A percentile compares a stretch with the other conserved stretches of the same genome.
phyloP scores from a whole-genome alignment of 2,113 vertebrate genomes.

The Sylvia atricapilla region DNA sequence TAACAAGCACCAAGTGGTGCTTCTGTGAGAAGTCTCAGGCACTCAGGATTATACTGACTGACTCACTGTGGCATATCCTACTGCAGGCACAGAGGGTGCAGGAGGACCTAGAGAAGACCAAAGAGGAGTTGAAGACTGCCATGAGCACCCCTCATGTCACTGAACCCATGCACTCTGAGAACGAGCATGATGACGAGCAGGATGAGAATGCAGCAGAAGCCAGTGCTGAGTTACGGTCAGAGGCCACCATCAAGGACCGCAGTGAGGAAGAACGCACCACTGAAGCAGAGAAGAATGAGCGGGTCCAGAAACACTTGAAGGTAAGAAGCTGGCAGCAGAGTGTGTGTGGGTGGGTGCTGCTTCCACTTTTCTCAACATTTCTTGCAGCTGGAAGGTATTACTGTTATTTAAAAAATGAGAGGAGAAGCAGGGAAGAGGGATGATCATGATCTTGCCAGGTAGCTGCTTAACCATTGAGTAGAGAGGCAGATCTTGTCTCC shows the following conservation, averaged over 20 bases:
- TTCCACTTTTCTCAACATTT: neutral
- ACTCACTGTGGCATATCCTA: neutral
- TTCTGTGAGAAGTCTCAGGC: neutral
- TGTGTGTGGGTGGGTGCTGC: neutral
- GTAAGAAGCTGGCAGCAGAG: constrained; percentile 59
- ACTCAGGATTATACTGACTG: fast-evolving
- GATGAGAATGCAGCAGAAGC: constrained; percentile 94
- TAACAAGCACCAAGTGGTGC: neutral
- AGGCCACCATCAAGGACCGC: constrained; percentile 89
- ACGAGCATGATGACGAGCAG: constrained; percentile 90
- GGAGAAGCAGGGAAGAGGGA: neutral
- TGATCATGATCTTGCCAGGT: neutral
- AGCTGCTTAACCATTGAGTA: neutral
- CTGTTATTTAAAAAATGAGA: neutral
- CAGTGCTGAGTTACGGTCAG: constrained; percentile 87
- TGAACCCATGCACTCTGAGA: constrained; percentile 88
- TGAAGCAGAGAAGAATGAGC: constrained; percentile 95
- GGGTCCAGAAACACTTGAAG: constrained; percentile 94
- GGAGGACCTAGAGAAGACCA: constrained; percentile 95
- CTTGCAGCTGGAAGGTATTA: neutral
- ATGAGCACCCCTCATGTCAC: constrained; percentile 83
- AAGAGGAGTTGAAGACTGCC: constrained; percentile 91
- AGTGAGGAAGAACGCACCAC: constrained; percentile 97
- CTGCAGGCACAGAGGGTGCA: constrained; percentile 88
- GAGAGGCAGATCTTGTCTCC: neutral